These are phyloP conservation scores for Triops cancriformis DNA, from an alignment of 1,140 invertebrate species.

Conservation along the genomic window DNA sequence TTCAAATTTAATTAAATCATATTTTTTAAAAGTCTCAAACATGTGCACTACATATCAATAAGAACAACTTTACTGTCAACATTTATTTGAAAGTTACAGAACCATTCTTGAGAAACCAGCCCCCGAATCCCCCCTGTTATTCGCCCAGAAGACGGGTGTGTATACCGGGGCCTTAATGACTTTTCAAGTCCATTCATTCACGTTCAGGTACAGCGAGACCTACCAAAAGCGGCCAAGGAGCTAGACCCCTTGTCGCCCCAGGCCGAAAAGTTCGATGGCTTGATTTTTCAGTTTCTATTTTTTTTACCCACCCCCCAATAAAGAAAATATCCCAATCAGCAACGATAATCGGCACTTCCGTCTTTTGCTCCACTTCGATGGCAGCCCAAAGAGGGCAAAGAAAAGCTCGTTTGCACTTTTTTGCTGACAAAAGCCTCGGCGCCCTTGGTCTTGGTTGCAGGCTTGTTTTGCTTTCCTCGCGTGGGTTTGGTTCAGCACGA, in stretches of 20 bases:
- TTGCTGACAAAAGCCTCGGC: neutral
- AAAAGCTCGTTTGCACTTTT: conserved; percentile 1
- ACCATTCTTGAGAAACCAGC: too few relatives aligned
- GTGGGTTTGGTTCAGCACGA: conserved; percentile 4
- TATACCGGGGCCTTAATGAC: too few relatives aligned
- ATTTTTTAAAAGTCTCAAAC: too few relatives aligned
- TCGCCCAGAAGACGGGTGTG: too few relatives aligned
- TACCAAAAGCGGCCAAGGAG: neutral
- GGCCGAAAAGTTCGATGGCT: neutral
- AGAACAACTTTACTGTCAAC: too few relatives aligned
- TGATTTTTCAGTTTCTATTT: neutral
- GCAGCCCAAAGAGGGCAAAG: conserved; percentile 8
- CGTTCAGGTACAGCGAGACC: neutral
- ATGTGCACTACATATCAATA: too few relatives aligned
- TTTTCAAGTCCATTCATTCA: neutral
- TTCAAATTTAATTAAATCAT: too few relatives aligned
- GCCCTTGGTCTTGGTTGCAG: neutral
- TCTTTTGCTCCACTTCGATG: conserved; percentile 10
- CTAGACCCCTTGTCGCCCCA: neutral
- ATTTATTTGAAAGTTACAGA: too few relatives aligned
- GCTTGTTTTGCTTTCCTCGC: conserved; percentile 4
- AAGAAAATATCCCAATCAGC: neutral
- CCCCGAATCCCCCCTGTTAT: too few relatives aligned
- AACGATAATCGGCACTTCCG: neutral
- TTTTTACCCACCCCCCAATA: neutral